Evolutionary conservation across 2,888 invertebrate genomes (phyloP), one percentile per base, ranked within the genome.

Genomic region (Lepidonotus clava): DNA sequence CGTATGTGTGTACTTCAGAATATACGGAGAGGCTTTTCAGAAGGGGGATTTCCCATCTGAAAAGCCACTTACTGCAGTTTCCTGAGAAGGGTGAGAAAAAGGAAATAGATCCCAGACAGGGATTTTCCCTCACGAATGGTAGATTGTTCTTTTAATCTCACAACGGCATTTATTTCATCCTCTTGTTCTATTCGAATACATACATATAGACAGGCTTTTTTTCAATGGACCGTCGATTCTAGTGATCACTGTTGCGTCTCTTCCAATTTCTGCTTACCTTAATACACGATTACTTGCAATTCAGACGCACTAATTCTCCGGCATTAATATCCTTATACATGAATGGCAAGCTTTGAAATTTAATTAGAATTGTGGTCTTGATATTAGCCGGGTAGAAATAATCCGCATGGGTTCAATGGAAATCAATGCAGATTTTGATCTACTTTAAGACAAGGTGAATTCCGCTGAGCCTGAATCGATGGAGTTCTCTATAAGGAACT

Each of bases 281-380:
- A 34, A 21, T 71, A 36, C 36, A 38, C 71, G 18, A 71, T 6
- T 34, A 38, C 38, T 34, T 71, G 66, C 14, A 8, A 32, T 32
- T 61, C 61, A 61, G 61, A 28, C 24, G 61, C 61, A 61, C 61
- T 61, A 11, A 61, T 28, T 61, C 61, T n/a, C 61, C 24, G 28
- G 1, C 61, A 61, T 71, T 71, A n/a, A n/a, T n/a, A 71, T 71
- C 71, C 71, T 71, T 34, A 71, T n/a, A n/a, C 21, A 71, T 71
- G 71, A 71, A 71, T 71, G 71, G 38, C 71, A 36, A 18, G 71
- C 71, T 18, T 34, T 71, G 71, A 71, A 71, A 34, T 71, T 71
- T 71, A 38, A 71, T 71, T 71, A 71, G 38, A 71, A 71, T 71
- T 34, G 38, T 8, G 38, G 71, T 38, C 38, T 71, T 71, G 71